These are phyloP conservation scores for Imbricaverruca yamaguchii DNA, from an alignment of 2,888 invertebrate species.

Conservation along the genomic window DNA sequence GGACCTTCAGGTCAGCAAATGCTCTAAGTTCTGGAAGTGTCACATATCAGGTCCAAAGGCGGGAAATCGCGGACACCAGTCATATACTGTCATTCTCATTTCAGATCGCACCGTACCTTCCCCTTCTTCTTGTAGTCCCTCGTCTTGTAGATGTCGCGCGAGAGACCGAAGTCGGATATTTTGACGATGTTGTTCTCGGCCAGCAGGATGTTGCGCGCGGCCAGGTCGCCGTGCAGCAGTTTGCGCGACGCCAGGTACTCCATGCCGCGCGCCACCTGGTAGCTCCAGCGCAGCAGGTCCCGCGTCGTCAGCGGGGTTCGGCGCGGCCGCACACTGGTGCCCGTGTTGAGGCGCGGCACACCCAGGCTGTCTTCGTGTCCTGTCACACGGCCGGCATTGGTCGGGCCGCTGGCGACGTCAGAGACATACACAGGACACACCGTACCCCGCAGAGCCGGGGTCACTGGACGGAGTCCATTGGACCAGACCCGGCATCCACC, in stretches of 20 bases:
- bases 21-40: too few species aligned
- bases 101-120: constrained; percentile 4
- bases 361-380: not conserved
- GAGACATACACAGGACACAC: too few species aligned
- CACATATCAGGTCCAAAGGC: too few species aligned
- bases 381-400: not conserved
- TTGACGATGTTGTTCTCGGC: constrained; percentile 45
- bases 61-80: too few species aligned
- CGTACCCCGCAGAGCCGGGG: too few species aligned
- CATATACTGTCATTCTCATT: not conserved
- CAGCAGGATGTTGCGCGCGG: constrained; percentile 45
- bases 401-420: too few species aligned
- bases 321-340: not conserved
- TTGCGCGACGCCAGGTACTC: constrained; percentile 83
- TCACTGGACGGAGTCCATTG: too few species aligned
- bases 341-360: constrained; percentile 6
- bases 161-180: constrained; percentile 47
- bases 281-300: constrained; percentile 13
- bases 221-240: constrained; percentile 47
- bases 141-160: constrained; percentile 44
- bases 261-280: constrained; percentile 69
- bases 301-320: not conserved
- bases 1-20: too few species aligned
- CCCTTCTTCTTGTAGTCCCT: constrained; percentile 40
- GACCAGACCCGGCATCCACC: too few species aligned